Conservation (phyloP, 2,113 vertebrate genomes). For the Campylorhamphus procurvoides region DNA sequence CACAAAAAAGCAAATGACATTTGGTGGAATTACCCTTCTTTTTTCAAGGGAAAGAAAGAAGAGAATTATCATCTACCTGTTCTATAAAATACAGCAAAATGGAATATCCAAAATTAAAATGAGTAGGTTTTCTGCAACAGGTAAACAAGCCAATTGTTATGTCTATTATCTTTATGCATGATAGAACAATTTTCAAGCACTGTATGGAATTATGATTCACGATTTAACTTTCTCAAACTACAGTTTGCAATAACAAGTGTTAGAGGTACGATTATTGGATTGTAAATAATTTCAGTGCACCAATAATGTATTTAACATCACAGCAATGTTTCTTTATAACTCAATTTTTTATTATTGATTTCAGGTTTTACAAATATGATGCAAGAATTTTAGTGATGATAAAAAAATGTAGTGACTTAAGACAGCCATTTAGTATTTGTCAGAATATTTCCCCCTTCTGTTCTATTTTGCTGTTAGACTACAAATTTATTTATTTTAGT, state of each 20-base stretch:
- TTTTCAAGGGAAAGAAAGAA: background rate
- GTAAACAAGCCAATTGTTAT: constrained; percentile 10
- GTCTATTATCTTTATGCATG: background rate
- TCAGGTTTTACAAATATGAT: background rate
- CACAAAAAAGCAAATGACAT: background rate
- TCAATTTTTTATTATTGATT: constrained; percentile 36
- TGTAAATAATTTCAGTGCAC: background rate
- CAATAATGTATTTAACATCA: constrained; percentile 29
- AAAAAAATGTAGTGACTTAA: background rate
- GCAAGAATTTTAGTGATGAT: background rate
- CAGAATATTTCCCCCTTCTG: background rate
- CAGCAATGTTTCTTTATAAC: constrained; percentile 11
- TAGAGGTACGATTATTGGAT: background rate
- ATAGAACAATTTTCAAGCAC: background rate
- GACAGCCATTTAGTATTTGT: background rate
- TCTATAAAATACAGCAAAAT: background rate
- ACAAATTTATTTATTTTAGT: background rate
- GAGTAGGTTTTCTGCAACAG: background rate
- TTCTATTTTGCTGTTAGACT: background rate
- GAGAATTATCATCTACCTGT: background rate
- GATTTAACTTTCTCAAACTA: constrained; percentile 8
- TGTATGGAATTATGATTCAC: background rate
- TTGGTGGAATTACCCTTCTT: background rate
- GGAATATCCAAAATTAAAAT: background rate
- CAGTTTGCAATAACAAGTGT: background rate